A percentile compares a stretch with the other conserved stretches of the same genome.
These are phyloP conservation scores for Silurus lanzhouensis DNA, from an alignment of 2,797 vertebrate species.

Conservation along the genomic window DNA sequence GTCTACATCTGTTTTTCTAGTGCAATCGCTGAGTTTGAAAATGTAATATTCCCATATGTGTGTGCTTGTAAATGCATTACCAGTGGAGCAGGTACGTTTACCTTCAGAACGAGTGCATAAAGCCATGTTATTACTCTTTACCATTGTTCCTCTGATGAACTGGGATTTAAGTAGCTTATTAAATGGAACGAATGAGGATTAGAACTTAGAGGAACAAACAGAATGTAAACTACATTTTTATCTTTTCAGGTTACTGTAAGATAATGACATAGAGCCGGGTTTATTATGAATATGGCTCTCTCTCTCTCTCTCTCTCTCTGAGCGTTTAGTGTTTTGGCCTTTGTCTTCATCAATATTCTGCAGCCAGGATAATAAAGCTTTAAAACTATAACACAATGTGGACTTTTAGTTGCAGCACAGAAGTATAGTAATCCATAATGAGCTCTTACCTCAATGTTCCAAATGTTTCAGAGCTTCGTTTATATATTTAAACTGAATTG, in stretches of 20 bases:
- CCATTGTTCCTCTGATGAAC: background rate
- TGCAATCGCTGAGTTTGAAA: conserved; percentile 29
- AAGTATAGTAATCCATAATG: too few relatives aligned
- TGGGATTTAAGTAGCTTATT: conserved; percentile 9
- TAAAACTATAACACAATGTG: background rate
- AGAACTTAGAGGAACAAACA: background rate
- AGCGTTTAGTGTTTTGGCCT: conserved; percentile 1
- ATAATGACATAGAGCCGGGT: background rate
- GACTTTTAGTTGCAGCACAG: background rate
- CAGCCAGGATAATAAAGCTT: conserved; percentile 11
- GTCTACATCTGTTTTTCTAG: conserved; percentile 10
- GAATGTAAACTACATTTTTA: background rate
- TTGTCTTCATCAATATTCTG: background rate
- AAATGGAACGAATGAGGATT: conserved; percentile 8
- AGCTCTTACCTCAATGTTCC: too few relatives aligned
- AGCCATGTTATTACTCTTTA: background rate
- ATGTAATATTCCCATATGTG: background rate
- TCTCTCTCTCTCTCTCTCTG: background rate
- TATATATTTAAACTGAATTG: background rate
- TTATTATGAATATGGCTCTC: background rate
- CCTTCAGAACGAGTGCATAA: background rate
- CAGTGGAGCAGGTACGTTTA: background rate
- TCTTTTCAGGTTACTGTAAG: background rate
- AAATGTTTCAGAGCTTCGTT: background rate
- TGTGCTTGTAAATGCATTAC: conserved; percentile 24